These are phyloP conservation scores for Hypomecis punctinalis DNA, from an alignment of 2,888 invertebrate species.

Conservation along the genomic window DNA sequence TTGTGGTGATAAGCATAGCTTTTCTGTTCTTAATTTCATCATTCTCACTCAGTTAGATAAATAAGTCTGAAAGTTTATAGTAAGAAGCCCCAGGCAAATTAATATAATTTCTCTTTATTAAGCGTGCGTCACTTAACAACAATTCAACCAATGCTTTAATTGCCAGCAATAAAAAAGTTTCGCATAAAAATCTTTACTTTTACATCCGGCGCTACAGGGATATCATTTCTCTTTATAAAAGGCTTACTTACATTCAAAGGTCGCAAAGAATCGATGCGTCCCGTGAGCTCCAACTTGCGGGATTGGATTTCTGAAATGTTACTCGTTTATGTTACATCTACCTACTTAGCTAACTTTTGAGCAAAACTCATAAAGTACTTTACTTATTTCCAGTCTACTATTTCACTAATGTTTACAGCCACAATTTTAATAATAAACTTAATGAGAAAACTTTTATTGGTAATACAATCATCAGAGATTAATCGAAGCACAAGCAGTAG, in stretches of 20 bases:
- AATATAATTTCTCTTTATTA: too few species aligned
- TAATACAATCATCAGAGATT: slow-evolving; percentile 4
- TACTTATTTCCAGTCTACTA: slow-evolving; percentile 20
- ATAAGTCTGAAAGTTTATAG: too few species aligned
- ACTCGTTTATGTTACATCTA: slow-evolving; percentile 25
- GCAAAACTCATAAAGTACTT: slow-evolving; percentile 30
- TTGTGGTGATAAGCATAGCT: too few species aligned
- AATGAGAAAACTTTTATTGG: not conserved
- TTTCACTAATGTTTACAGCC: slow-evolving; percentile 12
- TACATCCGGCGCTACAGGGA: slow-evolving; percentile 41
- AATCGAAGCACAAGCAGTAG: not conserved
- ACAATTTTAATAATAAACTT: slow-evolving; percentile 3
- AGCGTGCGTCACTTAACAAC: not conserved
- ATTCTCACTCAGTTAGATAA: too few species aligned
- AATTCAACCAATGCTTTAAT: not conserved
- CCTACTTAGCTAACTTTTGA: slow-evolving; percentile 33
- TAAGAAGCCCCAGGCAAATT: too few species aligned
- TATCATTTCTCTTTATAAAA: slow-evolving; percentile 49
- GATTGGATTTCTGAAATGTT: slow-evolving; percentile 48
- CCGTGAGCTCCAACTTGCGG: slow-evolving; percentile 50
- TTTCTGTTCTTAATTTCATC: too few species aligned
- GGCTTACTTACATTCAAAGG: slow-evolving; percentile 47
- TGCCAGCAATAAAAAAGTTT: slow-evolving; percentile 7
- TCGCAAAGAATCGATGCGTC: slow-evolving; percentile 55
- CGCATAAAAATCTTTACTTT: slow-evolving; percentile 17